Evolutionary conservation across 2,113 vertebrate genomes (phyloP).

Genomic region (Todiramphus chloris): DNA sequence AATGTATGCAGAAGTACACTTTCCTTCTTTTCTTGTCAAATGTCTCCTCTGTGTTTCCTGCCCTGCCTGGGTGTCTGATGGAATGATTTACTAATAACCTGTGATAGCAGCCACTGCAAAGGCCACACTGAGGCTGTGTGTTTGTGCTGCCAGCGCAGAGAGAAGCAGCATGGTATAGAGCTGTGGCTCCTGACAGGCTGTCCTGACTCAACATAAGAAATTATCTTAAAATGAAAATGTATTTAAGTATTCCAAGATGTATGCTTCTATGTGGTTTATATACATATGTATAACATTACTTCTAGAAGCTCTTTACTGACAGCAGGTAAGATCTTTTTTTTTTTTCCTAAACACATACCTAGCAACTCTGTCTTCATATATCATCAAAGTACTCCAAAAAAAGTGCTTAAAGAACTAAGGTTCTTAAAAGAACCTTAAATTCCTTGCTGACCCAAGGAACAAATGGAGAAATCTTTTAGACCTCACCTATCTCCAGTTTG

Average conservation of each 20-base stretch:
- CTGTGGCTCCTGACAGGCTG: neutral
- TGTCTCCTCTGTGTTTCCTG: neutral
- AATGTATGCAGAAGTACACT: neutral
- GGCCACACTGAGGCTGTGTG: neutral
- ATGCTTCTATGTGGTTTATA: neutral
- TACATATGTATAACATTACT: neutral
- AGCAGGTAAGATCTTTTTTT: neutral
- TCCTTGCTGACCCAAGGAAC: neutral
- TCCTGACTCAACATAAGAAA: neutral
- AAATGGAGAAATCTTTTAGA: neutral
- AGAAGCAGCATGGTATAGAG: neutral
- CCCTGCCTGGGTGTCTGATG: neutral
- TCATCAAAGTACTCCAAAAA: neutral
- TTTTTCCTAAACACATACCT: neutral
- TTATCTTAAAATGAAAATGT: neutral
- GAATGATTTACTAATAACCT: neutral
- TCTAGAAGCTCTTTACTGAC: constrained; percentile 8
- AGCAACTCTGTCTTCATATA: neutral
- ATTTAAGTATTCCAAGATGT: neutral
- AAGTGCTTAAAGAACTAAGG: neutral
- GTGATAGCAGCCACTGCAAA: neutral
- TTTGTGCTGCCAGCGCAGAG: neutral
- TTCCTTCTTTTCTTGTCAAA: neutral
- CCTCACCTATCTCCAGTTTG: neutral
- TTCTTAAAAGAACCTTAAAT: neutral